These are phyloP conservation scores for Heliconius himera DNA, from an alignment of 1,140 invertebrate species.

Conservation along the genomic window DNA sequence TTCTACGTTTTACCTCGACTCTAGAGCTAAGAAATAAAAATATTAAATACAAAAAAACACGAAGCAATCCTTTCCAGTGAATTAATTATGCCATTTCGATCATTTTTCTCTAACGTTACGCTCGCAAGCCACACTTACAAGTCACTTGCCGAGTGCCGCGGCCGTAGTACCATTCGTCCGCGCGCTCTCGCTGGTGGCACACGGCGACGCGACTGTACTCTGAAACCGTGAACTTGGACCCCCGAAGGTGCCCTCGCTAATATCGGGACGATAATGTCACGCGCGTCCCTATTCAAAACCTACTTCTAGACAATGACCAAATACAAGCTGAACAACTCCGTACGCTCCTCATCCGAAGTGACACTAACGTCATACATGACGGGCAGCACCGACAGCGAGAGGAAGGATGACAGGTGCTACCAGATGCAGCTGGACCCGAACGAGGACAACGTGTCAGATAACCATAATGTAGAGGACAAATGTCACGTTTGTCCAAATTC, in stretches of 20 bases:
- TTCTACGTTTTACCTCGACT: too few relatives aligned
- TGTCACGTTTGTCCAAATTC: slow-evolving; percentile 63
- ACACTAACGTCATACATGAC: slow-evolving; percentile 77
- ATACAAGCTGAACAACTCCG: slow-evolving; percentile 75
- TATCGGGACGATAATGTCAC: slow-evolving; percentile 58
- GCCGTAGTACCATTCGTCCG: slow-evolving; percentile 26
- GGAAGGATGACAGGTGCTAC: slow-evolving; percentile 47
- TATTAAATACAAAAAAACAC: neutral
- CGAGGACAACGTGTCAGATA: slow-evolving; percentile 57
- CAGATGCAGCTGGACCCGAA: slow-evolving; percentile 52
- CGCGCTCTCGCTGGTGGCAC: neutral
- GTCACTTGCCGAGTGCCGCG: slow-evolving; percentile 30
- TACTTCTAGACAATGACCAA: slow-evolving; percentile 75
- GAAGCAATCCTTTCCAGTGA: slow-evolving; percentile 25
- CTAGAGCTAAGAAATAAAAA: too few relatives aligned
- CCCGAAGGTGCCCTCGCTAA: slow-evolving; percentile 11
- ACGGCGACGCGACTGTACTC: slow-evolving; percentile 19
- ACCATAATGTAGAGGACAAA: slow-evolving; percentile 50
- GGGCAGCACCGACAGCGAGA: slow-evolving; percentile 52
- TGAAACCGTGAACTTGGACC: slow-evolving; percentile 11
- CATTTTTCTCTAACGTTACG: slow-evolving; percentile 34
- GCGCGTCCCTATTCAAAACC: slow-evolving; percentile 59
- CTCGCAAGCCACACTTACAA: slow-evolving; percentile 15
- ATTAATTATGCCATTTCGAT: slow-evolving; percentile 34
- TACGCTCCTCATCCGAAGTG: slow-evolving; percentile 70